phyloP scores from a whole-genome alignment of 2,113 vertebrate genomes.

The Colistium nudipinnis region DNA sequence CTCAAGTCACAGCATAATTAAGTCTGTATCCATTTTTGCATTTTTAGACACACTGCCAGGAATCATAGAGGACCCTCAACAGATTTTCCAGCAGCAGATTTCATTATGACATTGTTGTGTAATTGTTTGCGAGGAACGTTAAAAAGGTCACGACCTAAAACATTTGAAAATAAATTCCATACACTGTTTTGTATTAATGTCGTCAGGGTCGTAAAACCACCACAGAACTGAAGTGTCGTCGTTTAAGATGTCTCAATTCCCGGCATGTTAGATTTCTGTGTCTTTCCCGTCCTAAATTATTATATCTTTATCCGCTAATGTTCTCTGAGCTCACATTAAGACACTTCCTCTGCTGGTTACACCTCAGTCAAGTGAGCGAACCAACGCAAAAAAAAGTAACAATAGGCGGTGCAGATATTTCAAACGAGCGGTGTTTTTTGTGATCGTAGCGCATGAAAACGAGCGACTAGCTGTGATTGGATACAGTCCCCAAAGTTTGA shows the following conservation, averaged over 20 bases:
- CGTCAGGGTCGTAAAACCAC: neutral
- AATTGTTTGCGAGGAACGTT: neutral
- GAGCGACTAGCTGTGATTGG: too few species aligned
- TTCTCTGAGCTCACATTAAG: neutral
- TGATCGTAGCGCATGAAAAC: neutral
- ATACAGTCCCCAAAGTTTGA: too few species aligned
- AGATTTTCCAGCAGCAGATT: neutral
- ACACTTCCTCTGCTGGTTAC: conserved; percentile 7
- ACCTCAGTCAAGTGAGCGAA: conserved; percentile 1
- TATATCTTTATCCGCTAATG: neutral
- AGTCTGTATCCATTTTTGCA: neutral
- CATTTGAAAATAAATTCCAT: too few species aligned
- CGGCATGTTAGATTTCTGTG: neutral
- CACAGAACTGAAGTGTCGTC: conserved; percentile 5
- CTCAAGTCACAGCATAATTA: neutral
- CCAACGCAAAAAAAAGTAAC: neutral
- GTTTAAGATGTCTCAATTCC: too few species aligned
- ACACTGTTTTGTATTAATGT: neutral
- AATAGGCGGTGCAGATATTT: neutral
- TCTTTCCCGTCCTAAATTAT: neutral
- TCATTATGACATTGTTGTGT: neutral
- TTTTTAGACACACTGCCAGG: neutral
- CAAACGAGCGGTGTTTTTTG: neutral
- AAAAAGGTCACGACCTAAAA: too few species aligned
- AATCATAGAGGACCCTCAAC: neutral